A percentile compares a stretch with the other conserved stretches of the same genome.
These are phyloP conservation scores for Thamnaconus septentrionalis DNA, from an alignment of 2,113 vertebrate genomes.

Conservation along the genomic window DNA sequence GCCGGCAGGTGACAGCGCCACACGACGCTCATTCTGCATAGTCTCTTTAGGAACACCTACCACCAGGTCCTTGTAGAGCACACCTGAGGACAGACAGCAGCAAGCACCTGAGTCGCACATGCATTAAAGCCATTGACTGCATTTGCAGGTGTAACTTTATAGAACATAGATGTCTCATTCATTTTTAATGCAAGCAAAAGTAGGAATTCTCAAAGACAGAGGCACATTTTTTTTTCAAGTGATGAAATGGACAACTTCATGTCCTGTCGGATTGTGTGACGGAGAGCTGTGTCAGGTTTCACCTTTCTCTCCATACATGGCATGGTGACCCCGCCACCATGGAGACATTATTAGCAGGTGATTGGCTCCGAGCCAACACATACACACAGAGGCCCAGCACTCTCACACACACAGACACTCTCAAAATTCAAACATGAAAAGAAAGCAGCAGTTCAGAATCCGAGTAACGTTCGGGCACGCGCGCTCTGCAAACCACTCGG, in stretches of 20 bases:
- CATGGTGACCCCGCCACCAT: slow-evolving; percentile 59
- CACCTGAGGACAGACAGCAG: slow-evolving; percentile 46
- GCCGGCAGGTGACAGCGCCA: slow-evolving; percentile 68
- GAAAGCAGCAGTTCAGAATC: slow-evolving; percentile 22
- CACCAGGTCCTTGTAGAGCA: slow-evolving; percentile 69
- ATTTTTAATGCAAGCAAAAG: no score
- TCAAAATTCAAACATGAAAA: slow-evolving; percentile 28
- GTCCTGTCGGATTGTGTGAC: slow-evolving; percentile 4
- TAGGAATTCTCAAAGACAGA: no score
- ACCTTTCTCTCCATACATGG: slow-evolving; percentile 74
- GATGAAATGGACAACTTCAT: no score
- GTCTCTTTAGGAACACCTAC: slow-evolving; percentile 77
- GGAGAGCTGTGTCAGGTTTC: slow-evolving; percentile 62
- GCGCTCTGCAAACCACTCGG: neutral
- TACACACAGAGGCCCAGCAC: slow-evolving; percentile 32
- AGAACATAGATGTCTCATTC: neutral
- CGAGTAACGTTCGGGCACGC: neutral
- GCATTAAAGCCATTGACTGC: neutral
- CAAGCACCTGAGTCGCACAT: neutral
- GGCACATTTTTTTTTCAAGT: no score
- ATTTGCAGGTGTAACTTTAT: neutral
- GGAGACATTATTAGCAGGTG: slow-evolving; percentile 77
- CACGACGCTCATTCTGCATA: slow-evolving; percentile 65
- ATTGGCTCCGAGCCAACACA: slow-evolving; percentile 67
- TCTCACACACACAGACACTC: slow-evolving; percentile 8